Evolutionary conservation across 1,140 invertebrate species (phyloP), one percentile per base, ranked within the genome.

Genomic region (Penaeus japonicus): DNA sequence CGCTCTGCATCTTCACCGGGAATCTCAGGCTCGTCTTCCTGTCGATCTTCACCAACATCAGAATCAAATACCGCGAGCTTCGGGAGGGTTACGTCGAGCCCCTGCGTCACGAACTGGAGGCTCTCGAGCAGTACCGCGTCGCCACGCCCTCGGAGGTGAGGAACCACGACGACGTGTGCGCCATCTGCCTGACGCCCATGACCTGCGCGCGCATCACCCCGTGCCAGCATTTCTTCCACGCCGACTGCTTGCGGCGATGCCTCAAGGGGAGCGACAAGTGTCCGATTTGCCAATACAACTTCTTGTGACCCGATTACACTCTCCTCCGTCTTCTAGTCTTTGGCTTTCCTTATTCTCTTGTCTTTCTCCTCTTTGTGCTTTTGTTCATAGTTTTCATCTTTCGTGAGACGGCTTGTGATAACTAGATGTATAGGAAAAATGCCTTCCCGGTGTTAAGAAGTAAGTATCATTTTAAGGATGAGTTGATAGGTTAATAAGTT

Each of bases 191-290:
- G 92, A 96, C 98, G 91, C 96, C 97, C 91, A 97, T 98, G 95
- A 94, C 94, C 54, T 95, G 94, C 22, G 98, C 98, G 0, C 96
- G 97, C 92, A 97, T 99, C 39, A 99, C 98, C 0, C 94, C 95
- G n/a, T 99, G 98, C 92, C 96, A 96, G 91, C 98, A 99, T 92
- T 98, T 96, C 92, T 99, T 99, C 93, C 98, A 99, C 92, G 96
- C 96, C 2, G 96, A 98, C 15, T 99, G 98, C 92, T 92, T 99
- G 18, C 93, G 97, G 35, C 99, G 99, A 92, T 99, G 98, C 98
- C 93, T 99, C 4, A 99, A 98, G 92, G 96, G 99, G 0, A 94
- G 95, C 91, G 92, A 94, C 57, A 93, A 91, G 30, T 94, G 94
- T 89, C 94, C 94, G 22, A 91, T 94, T 81, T 94, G 94, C 90